Base-by-base conservation (phyloP, 2,888 invertebrate genomes). In the Rhingia rostrata region DNA sequence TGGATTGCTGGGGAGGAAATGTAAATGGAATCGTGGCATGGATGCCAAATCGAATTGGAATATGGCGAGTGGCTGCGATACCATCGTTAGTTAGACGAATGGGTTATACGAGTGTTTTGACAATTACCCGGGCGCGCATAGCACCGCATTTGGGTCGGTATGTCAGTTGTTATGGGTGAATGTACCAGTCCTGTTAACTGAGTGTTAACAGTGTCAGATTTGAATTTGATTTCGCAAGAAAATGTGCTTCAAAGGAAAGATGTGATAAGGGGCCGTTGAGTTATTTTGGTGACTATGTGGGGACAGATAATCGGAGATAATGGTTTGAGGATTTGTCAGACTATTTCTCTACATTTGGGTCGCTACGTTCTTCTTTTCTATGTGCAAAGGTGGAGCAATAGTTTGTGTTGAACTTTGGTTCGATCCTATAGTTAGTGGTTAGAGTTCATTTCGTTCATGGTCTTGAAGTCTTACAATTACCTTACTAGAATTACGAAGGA, bases 1-100 rank as follows among this genome's bases (percentile, higher is more conserved):
- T 53, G 22, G n/a, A 22, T 37, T 33, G 47, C 32, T 12, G 54
- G 47, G 12, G 53, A 54, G 47, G 73, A 73, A 47, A 73, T 83
- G 84, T 80, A 80, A 80, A 70, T 80, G 80, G 80, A 60, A 64
- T 80, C 54, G 70, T 64, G 61, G 60, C 54, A 66, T 64, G 61
- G 60, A 84, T 80, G 60, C 56, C 54, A 75, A 79, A 80, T 80
- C 84, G 70, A 74, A 84, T 70, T 80, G 84, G 84, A 84, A 66
- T 84, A 61, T 80, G 64, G 64, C 56, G 58, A 67, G 43, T 73
- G 45, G 60, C 53, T 56, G 22, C 22, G 82, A 73, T 67, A 58
- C 54, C 64, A 54, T 84, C 74, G 80, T 80, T 80, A 35, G 12
- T 12, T 14, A 61, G 72, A 70, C 66, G 70, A 75, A 84, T 84